Conservation (phyloP, 2,113 vertebrate species). For the Meriones unguiculatus region DNA sequence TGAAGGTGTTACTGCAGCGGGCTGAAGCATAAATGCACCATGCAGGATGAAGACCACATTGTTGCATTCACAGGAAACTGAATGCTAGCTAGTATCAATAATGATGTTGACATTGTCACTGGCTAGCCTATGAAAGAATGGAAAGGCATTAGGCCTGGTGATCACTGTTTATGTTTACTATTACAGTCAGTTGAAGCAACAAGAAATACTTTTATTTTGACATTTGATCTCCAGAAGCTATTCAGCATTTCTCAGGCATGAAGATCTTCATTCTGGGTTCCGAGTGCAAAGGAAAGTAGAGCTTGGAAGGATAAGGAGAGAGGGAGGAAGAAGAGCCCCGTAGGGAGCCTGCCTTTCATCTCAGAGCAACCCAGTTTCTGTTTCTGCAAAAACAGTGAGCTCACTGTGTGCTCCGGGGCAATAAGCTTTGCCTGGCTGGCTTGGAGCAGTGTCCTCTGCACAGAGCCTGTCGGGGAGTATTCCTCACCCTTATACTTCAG, state of each 20-base stretch:
- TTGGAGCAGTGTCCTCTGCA: constrained; percentile 46
- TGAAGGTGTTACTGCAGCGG: background rate
- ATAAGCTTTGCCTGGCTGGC: constrained; percentile 49
- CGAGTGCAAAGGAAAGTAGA: constrained; percentile 4
- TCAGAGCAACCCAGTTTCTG: constrained; percentile 65
- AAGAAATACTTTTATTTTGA: constrained; percentile 54
- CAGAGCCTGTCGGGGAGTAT: constrained; percentile 47
- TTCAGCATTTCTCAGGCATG: background rate
- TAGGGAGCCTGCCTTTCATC: constrained; percentile 58
- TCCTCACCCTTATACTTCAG: constrained; percentile 69
- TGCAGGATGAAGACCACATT: background rate
- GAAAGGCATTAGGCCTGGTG: background rate
- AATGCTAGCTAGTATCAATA: background rate
- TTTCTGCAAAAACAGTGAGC: constrained; percentile 75
- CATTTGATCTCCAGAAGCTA: constrained; percentile 26
- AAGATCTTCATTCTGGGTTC: background rate
- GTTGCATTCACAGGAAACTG: background rate
- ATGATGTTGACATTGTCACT: background rate
- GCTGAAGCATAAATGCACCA: background rate
- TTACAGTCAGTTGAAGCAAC: constrained; percentile 36
- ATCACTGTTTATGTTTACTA: background rate
- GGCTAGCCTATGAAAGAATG: constrained; percentile 13
- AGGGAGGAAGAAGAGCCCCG: constrained; percentile 30
- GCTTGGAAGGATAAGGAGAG: constrained; percentile 56
- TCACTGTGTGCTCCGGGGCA: constrained; percentile 66